These are phyloP conservation scores for Aphelinus certus DNA, from an alignment of 1,140 invertebrate species.

Conservation along the genomic window DNA sequence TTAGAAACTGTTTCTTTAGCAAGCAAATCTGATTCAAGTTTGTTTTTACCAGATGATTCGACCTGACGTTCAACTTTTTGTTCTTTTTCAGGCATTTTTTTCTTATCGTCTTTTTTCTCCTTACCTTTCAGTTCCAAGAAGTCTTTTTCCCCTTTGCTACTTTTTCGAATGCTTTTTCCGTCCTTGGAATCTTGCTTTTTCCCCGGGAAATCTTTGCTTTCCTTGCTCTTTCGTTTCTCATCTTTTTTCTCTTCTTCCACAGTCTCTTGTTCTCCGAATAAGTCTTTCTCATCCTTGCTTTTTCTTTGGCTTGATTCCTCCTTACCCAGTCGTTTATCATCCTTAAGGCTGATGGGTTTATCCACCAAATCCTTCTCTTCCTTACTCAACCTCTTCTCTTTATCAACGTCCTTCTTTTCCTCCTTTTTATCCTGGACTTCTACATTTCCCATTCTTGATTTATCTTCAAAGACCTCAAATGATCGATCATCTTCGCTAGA, in stretches of 20 bases:
- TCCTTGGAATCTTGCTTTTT: slow-evolving; percentile 29
- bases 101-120: slow-evolving; percentile 10
- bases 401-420: slow-evolving; percentile 27
- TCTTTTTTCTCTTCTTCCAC: slow-evolving; percentile 33
- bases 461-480: slow-evolving; percentile 28
- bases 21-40: slow-evolving; percentile 5
- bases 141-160: slow-evolving; percentile 20
- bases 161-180: slow-evolving; percentile 29
- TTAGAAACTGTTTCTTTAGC: slow-evolving; percentile 11
- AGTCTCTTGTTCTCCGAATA: slow-evolving; percentile 15
- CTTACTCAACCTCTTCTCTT: not conserved
- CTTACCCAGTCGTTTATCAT: not conserved
- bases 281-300: slow-evolving; percentile 34
- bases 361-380: not conserved
- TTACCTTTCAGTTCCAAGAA: not conserved
- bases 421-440: slow-evolving; percentile 12
- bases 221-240: slow-evolving; percentile 17
- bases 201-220: slow-evolving; percentile 7
- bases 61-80: not conserved
- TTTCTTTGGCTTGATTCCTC: slow-evolving; percentile 11
- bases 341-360: not conserved
- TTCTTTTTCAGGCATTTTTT: slow-evolving; percentile 16
- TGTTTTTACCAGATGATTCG: slow-evolving; percentile 1
- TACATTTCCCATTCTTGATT: not conserved
- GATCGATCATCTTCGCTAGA: slow-evolving; percentile 31